Base-by-base conservation (phyloP, 2,888 invertebrate genomes). In the Seladonia tumulorum region DNA sequence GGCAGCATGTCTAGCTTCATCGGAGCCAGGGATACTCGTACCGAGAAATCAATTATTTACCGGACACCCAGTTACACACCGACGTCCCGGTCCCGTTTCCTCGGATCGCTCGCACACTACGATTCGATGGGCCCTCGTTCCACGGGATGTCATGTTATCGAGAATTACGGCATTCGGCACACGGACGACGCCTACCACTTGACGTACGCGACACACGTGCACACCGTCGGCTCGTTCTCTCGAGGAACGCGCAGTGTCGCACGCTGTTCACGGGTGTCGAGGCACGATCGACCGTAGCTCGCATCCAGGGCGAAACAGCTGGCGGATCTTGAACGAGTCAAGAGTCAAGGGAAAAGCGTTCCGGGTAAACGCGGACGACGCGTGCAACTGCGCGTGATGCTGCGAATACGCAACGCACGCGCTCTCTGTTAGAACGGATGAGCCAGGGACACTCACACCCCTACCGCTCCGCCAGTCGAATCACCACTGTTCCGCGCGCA, bases 401-500 rank as follows among this genome's bases (percentile, higher is more conserved):
- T 76, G 57, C 57, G 49, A 22, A 53, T 12, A 63, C 45, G 68
- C n/a, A 63, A 82, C 72, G 83, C 87, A 81, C 83, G 81, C 87
- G 77, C 74, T 82, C 74, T 76, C 72, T 79, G 68, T 35, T 76
- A 80, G 35, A 81, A 25, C 35, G 12, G 63, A 81, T 22, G 14
- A n/a, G 68, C 25, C 57, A 63, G 35, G 42, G 16, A 70, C 45
- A n/a, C 45, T 75, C 71, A 18, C 60, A 81, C 14, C 77, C 73
- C 68, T 42, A 35, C 66, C 74, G 72, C 75, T 76, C 39, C 76
- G 84, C 82, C 80, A 86, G 90, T 79, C 88, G 82, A 79, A 84
- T 82, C 81, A 76, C 75, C 85, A 89, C 90, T 90, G 87, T 72
- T 86, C 90, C 78, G 42, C 81, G 87, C 80, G 81, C 83, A 81